phyloP scores from a whole-genome alignment of 2,113 vertebrate genomes.

The Megatriorchis doriae region DNA sequence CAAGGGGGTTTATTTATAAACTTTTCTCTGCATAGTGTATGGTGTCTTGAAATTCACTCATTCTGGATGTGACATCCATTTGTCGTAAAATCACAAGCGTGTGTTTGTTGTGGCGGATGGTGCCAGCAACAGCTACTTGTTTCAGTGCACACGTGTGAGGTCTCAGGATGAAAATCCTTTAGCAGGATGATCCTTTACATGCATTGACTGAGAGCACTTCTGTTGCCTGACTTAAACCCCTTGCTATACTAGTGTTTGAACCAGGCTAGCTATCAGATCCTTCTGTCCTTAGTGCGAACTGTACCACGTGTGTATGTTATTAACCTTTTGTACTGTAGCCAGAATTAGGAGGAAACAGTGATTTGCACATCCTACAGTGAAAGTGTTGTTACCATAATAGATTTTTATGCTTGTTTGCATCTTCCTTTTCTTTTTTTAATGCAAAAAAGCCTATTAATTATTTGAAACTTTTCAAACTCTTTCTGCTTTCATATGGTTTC shows the following conservation, averaged over 20 bases:
- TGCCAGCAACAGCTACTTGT: neutral
- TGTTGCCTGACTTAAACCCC: neutral
- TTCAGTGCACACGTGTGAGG: rapidly evolving
- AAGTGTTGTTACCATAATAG: neutral
- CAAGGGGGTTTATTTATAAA: neutral
- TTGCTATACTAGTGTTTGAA: neutral
- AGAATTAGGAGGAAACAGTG: neutral
- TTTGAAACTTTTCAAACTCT: neutral
- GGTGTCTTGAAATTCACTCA: neutral
- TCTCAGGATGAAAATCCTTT: neutral
- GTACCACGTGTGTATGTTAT: too few relatives aligned
- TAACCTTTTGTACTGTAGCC: neutral
- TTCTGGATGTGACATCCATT: neutral
- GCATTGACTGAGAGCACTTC: neutral
- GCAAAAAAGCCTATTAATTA: neutral
- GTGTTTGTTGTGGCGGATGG: neutral
- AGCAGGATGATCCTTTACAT: neutral
- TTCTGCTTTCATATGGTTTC: neutral
- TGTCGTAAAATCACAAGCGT: neutral
- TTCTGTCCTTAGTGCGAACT: neutral
- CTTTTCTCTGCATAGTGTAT: neutral
- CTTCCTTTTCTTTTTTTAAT: neutral
- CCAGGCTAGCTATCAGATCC: neutral
- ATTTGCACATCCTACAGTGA: neutral
- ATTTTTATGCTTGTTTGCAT: neutral